phyloP scores from a whole-genome alignment of 2,113 vertebrate genomes.

The Fregata magnificens region DNA sequence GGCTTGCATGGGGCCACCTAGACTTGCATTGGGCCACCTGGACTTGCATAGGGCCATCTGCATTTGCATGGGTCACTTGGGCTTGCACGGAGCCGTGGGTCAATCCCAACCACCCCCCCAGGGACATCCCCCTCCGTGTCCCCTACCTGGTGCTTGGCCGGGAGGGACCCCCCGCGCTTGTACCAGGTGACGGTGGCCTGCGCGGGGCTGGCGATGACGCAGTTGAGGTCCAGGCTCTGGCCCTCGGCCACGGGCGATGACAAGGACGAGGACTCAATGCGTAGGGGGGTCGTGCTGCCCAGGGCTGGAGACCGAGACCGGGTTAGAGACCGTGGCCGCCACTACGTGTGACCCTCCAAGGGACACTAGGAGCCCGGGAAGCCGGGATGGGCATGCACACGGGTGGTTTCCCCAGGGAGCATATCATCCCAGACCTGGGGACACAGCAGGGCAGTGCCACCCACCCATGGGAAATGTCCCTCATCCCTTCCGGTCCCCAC shows the following conservation, averaged over 20 bases:
- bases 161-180: constrained; percentile 73
- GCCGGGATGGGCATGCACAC: neutral
- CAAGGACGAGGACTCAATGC: constrained; percentile 72
- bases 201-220: constrained; percentile 77
- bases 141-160: constrained; percentile 84
- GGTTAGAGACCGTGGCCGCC: neutral
- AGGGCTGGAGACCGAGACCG: constrained; percentile 29
- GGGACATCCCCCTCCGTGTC: neutral
- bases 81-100: neutral
- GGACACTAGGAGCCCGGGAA: neutral
- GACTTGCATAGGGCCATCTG: neutral
- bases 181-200: constrained; percentile 80
- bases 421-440: neutral
- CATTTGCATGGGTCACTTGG: neutral
- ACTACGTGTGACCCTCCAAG: neutral
- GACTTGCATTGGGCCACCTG: no score
- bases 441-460: neutral
- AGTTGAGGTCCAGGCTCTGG: constrained; percentile 88
- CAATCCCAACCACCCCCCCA: no score
- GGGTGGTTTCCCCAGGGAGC: neutral
- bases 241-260: constrained; percentile 77
- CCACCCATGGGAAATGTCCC: neutral
- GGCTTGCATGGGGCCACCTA: no score
- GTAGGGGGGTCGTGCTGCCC: constrained; percentile 53
- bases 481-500: neutral